Base-by-base conservation (phyloP, 2,113 vertebrate genomes). In the Odontophorus gujanensis region DNA sequence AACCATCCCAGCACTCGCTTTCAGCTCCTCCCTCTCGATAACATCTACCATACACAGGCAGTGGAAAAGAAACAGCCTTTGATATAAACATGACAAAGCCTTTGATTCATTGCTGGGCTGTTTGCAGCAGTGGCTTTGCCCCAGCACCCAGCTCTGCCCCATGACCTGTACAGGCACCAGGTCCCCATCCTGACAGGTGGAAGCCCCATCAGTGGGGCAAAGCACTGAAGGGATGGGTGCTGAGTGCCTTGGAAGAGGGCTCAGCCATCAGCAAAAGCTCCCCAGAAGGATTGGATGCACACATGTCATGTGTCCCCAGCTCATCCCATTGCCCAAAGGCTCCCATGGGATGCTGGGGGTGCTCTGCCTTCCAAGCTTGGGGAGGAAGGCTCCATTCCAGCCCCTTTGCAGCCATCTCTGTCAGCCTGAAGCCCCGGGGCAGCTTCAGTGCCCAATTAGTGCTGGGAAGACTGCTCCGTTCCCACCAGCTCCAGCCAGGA, bases 21-120 rank as follows among this genome's bases (percentile, higher is more conserved):
- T 66, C 66, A 34, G 93, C 96, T 94, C 93, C 96, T 93, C 93
- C 94, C 95, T 89, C 86, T 30, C 0, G 89, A 95, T 96, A 96
- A 94, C 74, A 96, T 96, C 95, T 89, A 55, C 91, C 65, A 6
- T 36, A 74, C 19, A 0, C 75, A 85, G 48, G 47, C 87, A 67
- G 82, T 48, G 65, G 87, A 91, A 72, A 92, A 95, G 87, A 83
- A 93, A 36, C 82, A 73, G 66, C 69, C 80, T 83, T 75, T 47
- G 80, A 84, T 34, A 76, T 7, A 43, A 81, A 47, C 85, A 82
- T 7, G 2, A 62, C 75, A 32, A 30, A 12, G 85, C 24, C 38
- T 86, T 61, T 61, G 91, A 83, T 91, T 81, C 85, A 68, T 2
- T 8, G 7, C 2, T 2, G 73, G 63, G 75, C 79, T 14, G 18